Percentiles rank a stretch among this genome's conserved stretches.
These are phyloP conservation scores for Echinarachnius parma DNA, from an alignment of 53 echinoderm and acorn worm species.

Conservation along the genomic window DNA sequence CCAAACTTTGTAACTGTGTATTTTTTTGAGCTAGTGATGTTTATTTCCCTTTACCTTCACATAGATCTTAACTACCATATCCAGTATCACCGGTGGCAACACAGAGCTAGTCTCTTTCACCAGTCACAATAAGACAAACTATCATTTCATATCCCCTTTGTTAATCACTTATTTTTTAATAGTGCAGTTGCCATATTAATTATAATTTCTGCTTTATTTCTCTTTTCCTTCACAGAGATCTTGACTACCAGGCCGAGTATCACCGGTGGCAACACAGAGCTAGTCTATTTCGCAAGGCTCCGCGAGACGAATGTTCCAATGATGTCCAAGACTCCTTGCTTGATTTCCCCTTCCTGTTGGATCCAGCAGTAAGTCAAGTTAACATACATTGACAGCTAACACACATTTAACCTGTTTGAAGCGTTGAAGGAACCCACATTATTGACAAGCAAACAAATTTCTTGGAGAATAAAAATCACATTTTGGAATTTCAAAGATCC, in stretches of 20 bases:
- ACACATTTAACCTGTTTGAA: too few relatives aligned
- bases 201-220: too few relatives aligned
- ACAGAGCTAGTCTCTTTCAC: neutral
- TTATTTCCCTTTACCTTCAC: neutral
- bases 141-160: neutral
- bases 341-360: constrained; percentile 77
- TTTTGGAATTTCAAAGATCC: too few relatives aligned
- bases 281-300: neutral
- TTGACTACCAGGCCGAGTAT: constrained; percentile 83
- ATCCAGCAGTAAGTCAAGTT: constrained; percentile 76
- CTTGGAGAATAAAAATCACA: too few relatives aligned
- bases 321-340: constrained; percentile 50
- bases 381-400: too few relatives aligned
- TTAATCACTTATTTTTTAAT: too few relatives aligned
- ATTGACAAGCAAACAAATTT: too few relatives aligned
- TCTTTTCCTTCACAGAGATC: constrained; percentile 37
- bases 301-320: neutral
- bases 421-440: too few relatives aligned
- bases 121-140: neutral
- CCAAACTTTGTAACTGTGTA: too few relatives aligned
- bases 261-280: constrained; percentile 57
- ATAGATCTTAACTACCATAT: constrained; percentile 81
- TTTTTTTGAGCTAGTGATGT: too few relatives aligned
- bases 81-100: constrained; percentile 71
- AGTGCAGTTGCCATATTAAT: too few relatives aligned